Conservation (phyloP, 1,140 invertebrate genomes). For the Achroia grisella region DNA sequence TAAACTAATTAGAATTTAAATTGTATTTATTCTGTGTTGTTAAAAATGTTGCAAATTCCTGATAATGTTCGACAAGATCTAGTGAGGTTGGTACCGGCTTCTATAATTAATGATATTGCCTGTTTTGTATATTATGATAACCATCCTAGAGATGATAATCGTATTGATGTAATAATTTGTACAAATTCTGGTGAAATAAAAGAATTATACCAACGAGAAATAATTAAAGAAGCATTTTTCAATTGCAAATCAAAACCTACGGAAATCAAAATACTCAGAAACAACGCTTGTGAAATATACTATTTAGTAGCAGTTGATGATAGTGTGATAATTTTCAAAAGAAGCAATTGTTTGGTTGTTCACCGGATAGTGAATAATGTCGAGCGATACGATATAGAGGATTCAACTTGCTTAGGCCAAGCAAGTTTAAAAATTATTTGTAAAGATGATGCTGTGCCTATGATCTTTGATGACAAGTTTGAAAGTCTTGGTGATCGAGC, state of each 20-base stretch:
- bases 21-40: no score
- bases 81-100: constrained; percentile 21
- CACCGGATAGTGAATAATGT: constrained; percentile 30
- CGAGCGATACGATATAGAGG: constrained; percentile 31
- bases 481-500: constrained; percentile 15
- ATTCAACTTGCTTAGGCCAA: constrained; percentile 31
- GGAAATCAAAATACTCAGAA: constrained; percentile 38
- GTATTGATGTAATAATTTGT: constrained; percentile 42
- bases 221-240: constrained; percentile 20
- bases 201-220: constrained; percentile 38
- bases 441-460: constrained; percentile 36
- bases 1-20: no score
- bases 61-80: constrained; percentile 18
- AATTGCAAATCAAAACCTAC: not conserved
- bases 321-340: constrained; percentile 38
- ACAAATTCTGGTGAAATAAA: constrained; percentile 33
- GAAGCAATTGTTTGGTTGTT: constrained; percentile 23
- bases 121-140: constrained; percentile 53
- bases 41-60: constrained; percentile 1
- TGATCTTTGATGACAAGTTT: constrained; percentile 48
- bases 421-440: constrained; percentile 29
- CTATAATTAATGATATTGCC: constrained; percentile 14
- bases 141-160: constrained; percentile 35
- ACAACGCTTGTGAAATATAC: constrained; percentile 37
- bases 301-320: constrained; percentile 32